A percentile compares a stretch with the other conserved stretches of the same genome.
Conservation (phyloP, 2,797 vertebrate species). For the Vultur gryphus region DNA sequence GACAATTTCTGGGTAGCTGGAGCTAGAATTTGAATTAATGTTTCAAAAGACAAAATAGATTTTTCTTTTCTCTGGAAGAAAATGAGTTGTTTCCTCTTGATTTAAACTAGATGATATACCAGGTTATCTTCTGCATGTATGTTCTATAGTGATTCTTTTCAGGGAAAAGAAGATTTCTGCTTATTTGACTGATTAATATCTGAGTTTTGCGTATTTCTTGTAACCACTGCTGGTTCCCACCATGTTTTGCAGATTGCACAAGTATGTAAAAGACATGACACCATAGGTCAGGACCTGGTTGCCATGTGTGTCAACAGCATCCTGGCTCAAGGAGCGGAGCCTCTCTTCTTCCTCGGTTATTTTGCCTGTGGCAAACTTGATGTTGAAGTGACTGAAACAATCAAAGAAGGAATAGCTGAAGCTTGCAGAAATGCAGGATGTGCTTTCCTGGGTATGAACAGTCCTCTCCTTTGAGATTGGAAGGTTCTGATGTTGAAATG, state of each 20-base stretch:
- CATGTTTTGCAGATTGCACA: constrained; percentile 78
- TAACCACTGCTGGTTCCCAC: not conserved
- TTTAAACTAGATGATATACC: not conserved
- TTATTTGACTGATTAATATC: not conserved
- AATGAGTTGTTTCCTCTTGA: not conserved
- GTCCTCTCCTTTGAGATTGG: not conserved
- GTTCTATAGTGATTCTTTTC: not conserved
- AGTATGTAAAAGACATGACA: constrained; percentile 71
- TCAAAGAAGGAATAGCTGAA: constrained; percentile 79
- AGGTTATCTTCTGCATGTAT: not conserved
- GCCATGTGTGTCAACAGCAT: constrained; percentile 87
- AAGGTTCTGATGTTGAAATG: not conserved
- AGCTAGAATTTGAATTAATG: not conserved
- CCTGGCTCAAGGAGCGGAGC: constrained; percentile 88
- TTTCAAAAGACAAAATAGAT: not conserved
- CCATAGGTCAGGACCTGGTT: constrained; percentile 87
- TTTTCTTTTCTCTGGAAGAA: not conserved
- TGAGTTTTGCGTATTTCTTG: not conserved
- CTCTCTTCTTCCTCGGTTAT: constrained; percentile 87
- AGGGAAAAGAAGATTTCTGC: not conserved
- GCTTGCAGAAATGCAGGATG: constrained; percentile 84
- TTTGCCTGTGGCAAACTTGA: constrained; percentile 81
- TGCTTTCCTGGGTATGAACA: constrained; percentile 78
- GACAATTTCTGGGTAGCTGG: not conserved
- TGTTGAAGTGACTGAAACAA: constrained; percentile 68